phyloP scores from a whole-genome alignment of 2,797 vertebrate genomes.

The Typhlichthys subterraneus region DNA sequence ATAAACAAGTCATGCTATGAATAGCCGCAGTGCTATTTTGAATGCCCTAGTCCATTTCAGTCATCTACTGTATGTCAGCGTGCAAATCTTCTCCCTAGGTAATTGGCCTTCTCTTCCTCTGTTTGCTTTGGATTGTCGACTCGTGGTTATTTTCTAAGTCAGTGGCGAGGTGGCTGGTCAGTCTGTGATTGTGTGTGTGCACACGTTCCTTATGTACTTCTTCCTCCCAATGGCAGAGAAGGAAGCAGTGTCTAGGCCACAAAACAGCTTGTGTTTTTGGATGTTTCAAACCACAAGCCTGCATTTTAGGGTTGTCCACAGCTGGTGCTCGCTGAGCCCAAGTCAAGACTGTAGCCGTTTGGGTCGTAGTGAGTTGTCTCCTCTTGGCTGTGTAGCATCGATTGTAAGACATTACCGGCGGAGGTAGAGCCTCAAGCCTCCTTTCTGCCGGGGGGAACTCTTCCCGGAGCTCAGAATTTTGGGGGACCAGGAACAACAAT shows the following conservation, averaged over 20 bases:
- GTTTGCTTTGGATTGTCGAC: too few species aligned
- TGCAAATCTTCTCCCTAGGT: conserved; percentile 64
- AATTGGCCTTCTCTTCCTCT: conserved; percentile 28
- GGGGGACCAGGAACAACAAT: too few species aligned
- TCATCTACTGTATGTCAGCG: conserved; percentile 17
- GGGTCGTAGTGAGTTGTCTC: conserved; percentile 24
- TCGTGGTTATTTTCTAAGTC: conserved; percentile 75
- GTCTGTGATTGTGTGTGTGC: conserved; percentile 66
- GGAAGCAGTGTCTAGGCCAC: conserved; percentile 75
- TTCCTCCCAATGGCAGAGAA: conserved; percentile 58
- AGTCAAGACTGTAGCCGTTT: conserved; percentile 25
- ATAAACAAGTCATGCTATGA: conserved; percentile 9
- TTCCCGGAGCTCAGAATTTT: too few species aligned
- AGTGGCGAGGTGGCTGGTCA: conserved; percentile 73
- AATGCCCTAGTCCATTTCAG: conserved; percentile 13
- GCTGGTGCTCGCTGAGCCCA: conserved; percentile 20
- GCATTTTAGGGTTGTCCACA: conserved; percentile 41
- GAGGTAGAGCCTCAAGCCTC: conserved; percentile 15
- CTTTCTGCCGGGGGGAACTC: too few species aligned
- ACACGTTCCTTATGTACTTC: conserved; percentile 29
- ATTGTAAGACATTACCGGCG: conserved; percentile 7
- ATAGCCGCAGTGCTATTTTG: conserved; percentile 14
- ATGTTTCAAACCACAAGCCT: conserved; percentile 40
- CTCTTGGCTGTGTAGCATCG: conserved; percentile 12
- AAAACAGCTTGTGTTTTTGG: conserved; percentile 71